Conservation (phyloP, 2,797 vertebrate genomes). For the Sebastes goodei region DNA sequence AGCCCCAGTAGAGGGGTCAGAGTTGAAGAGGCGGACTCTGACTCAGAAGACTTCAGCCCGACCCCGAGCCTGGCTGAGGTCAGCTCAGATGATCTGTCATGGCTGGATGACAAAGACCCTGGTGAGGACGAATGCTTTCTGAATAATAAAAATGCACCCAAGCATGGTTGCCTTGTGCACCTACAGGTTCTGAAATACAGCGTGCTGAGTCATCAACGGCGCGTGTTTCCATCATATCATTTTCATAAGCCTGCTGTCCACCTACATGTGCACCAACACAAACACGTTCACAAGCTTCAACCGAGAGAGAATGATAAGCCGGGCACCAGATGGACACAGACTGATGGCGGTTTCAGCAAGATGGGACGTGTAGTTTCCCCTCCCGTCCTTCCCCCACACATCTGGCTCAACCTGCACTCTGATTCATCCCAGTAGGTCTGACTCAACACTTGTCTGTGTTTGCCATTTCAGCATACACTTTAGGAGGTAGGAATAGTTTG, state of each 20-base stretch:
- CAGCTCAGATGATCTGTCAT: slow-evolving; percentile 84
- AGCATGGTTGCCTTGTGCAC: neutral
- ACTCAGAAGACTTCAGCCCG: slow-evolving; percentile 82
- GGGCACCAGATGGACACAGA: slow-evolving; percentile 33
- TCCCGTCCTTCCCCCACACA: slow-evolving; percentile 46
- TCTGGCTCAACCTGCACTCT: slow-evolving; percentile 43
- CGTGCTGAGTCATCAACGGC: neutral
- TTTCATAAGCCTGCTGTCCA: slow-evolving; percentile 23
- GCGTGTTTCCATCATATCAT: neutral
- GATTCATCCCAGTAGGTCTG: slow-evolving; percentile 37
- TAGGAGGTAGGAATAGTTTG: neutral
- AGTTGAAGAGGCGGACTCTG: slow-evolving; percentile 56
- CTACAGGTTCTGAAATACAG: neutral
- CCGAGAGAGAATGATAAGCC: neutral
- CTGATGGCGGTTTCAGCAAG: slow-evolving; percentile 37
- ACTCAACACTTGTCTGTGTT: slow-evolving; percentile 10
- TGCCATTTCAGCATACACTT: neutral
- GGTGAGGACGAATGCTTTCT: slow-evolving; percentile 54
- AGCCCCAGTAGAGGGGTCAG: slow-evolving; percentile 21
- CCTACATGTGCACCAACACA: neutral
- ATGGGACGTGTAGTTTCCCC: slow-evolving; percentile 38
- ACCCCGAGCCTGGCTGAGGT: slow-evolving; percentile 83
- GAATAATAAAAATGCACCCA: neutral
- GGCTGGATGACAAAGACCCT: slow-evolving; percentile 69
- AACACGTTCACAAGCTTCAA: slow-evolving; percentile 8